Conservation (phyloP, 1,140 invertebrate genomes). For the Anoplophora glabripennis region DNA sequence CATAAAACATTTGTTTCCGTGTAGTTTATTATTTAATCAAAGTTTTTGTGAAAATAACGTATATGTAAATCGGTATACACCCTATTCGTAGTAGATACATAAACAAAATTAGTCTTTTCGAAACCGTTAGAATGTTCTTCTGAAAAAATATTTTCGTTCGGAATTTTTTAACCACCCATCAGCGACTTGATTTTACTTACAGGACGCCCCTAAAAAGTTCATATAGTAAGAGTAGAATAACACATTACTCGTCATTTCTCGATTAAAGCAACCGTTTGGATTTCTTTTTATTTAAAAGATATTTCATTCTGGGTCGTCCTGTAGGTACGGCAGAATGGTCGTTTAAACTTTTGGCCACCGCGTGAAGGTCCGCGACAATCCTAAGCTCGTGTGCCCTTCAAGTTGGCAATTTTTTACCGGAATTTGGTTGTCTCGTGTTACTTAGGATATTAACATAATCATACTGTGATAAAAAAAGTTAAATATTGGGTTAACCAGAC, state of each 20-base stretch:
- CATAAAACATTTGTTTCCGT: too few species aligned
- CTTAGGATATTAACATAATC: slow-evolving; percentile 50
- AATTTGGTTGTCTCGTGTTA: slow-evolving; percentile 44
- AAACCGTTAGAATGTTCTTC: too few species aligned
- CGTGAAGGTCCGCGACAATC: slow-evolving; percentile 15
- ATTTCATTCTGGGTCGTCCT: too few species aligned
- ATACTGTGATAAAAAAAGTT: slow-evolving; percentile 51
- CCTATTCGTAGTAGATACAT: too few species aligned
- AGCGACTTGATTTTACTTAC: not conserved
- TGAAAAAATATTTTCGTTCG: too few species aligned
- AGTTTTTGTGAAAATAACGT: too few species aligned
- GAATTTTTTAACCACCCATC: not conserved
- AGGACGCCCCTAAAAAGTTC: not conserved
- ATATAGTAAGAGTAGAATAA: not conserved
- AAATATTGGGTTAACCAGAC: slow-evolving; percentile 44
- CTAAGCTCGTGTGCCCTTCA: slow-evolving; percentile 16
- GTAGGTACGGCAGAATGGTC: too few species aligned
- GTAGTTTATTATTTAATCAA: too few species aligned
- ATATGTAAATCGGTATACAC: too few species aligned
- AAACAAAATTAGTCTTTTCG: too few species aligned
- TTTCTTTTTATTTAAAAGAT: too few species aligned
- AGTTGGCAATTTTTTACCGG: slow-evolving; percentile 39
- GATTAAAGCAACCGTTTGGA: too few species aligned
- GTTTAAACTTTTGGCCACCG: not conserved
- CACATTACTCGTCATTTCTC: not conserved